A percentile compares a stretch with the other conserved stretches of the same genome.
phyloP scores from a whole-genome alignment of 2,888 invertebrate species.

The Machimus rusticus region DNA sequence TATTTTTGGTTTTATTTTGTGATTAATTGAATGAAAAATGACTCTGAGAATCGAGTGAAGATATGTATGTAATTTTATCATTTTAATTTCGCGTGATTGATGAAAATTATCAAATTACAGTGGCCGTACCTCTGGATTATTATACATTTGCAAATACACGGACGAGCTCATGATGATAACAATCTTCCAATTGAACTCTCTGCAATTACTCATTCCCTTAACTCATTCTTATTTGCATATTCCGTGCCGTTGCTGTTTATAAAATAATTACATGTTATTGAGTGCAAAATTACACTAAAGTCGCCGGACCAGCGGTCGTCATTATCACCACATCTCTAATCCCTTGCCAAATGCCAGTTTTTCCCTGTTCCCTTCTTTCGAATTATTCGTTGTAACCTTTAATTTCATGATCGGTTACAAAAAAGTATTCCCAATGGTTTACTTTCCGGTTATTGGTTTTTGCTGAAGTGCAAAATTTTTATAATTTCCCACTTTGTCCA shows the following conservation, averaged over 20 bases:
- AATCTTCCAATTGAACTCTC: neutral
- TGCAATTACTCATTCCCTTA: slow-evolving; percentile 22
- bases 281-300: neutral
- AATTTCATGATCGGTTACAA: neutral
- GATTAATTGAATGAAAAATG: neutral
- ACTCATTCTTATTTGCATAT: slow-evolving; percentile 6
- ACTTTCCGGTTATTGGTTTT: neutral
- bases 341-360: neutral
- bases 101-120: slow-evolving; percentile 1
- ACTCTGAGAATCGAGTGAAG: neutral
- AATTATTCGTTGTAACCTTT: slow-evolving; percentile 4
- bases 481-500: neutral
- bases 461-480: neutral
- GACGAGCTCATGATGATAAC: neutral
- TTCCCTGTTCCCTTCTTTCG: neutral
- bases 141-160: neutral
- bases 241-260: neutral
- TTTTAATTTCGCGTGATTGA: neutral
- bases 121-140: neutral
- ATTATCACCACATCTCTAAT: slow-evolving; percentile 1
- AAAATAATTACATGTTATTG: slow-evolving; percentile 12
- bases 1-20: neutral
- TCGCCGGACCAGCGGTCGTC: neutral
- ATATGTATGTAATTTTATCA: neutral
- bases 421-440: neutral